Evolutionary conservation across 2,113 vertebrate genomes (phyloP).

Genomic region (Leucopternis melanops): DNA sequence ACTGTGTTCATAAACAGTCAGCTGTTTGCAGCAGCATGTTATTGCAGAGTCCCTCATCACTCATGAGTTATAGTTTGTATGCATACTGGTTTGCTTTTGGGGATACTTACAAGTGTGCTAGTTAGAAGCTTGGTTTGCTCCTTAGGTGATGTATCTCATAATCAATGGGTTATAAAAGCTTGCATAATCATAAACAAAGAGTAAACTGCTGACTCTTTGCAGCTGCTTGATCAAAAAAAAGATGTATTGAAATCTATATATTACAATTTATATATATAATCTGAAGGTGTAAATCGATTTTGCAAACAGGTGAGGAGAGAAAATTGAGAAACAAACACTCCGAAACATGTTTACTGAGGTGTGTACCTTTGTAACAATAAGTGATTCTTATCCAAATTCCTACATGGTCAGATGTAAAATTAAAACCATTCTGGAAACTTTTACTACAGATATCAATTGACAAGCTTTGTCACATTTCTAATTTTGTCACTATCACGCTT

Average conservation of each 20-base stretch:
- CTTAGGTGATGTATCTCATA: background rate
- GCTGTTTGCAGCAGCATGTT: background rate
- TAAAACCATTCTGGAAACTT: background rate
- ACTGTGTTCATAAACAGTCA: background rate
- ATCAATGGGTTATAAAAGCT: background rate
- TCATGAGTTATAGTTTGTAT: background rate
- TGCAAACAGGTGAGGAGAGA: background rate
- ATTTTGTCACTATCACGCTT: background rate
- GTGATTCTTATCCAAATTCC: background rate
- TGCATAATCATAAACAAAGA: background rate
- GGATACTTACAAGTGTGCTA: background rate
- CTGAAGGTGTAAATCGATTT: background rate
- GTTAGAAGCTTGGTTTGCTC: background rate
- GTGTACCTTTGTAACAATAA: background rate
- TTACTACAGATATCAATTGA: background rate
- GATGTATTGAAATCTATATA: background rate
- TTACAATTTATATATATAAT: background rate
- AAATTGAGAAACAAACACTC: background rate
- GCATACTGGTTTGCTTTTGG: background rate
- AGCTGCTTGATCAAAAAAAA: background rate
- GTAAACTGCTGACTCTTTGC: background rate
- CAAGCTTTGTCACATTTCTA: background rate
- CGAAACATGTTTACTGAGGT: background rate
- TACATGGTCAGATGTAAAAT: background rate
- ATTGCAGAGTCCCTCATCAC: background rate